Base-by-base conservation (phyloP, 2,888 invertebrate species). In the Scaptomyza polygonia region DNA sequence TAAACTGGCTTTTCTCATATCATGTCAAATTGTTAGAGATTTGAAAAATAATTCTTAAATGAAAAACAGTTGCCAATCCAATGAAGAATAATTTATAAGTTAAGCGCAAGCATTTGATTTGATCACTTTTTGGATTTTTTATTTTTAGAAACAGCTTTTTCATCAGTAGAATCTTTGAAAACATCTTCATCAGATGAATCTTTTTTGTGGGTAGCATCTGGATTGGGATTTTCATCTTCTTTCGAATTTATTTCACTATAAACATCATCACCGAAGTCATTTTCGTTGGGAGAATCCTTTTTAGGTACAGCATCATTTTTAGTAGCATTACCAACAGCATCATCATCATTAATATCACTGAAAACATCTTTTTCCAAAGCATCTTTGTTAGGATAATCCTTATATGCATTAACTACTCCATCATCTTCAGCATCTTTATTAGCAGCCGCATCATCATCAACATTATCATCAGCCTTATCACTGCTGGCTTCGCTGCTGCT, bases 1-100 rank as follows among this genome's bases (percentile, higher is more conserved):
- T 54, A 43, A 54, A 43, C 44, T 43, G 27, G 32, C 44, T 12
- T 5, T 42, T 45, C 25, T 25, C 29, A 44, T 25, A 21, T 21
- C n/a, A n/a, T n/a, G n/a, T n/a, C n/a, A n/a, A n/a, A n/a, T n/a
- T n/a, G n/a, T 21, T 3, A 21, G 1, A 3, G 21, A 5, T 25
- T 5, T 3, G 5, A 25, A 25, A 25, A 5, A 25, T 25, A 25
- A 25, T 25, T 25, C 25, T 5, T 5, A 25, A 25, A 25, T 25
- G 5, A 25, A 25, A 25, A 25, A 25, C 5, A 34, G n/a, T 11
- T 44, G 2, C 4, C 8, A 5, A 29, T 16, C 11, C 7, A 14
- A 16, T 30, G 14, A 18, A 21, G 3, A 3, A 16, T 12, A 32
- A 47, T 47, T 47, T 47, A 18, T 47, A 11, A 18, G 30, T 16